Evolutionary conservation across 2,797 vertebrate species (phyloP).

Genomic region (Clarias platycephalus): DNA sequence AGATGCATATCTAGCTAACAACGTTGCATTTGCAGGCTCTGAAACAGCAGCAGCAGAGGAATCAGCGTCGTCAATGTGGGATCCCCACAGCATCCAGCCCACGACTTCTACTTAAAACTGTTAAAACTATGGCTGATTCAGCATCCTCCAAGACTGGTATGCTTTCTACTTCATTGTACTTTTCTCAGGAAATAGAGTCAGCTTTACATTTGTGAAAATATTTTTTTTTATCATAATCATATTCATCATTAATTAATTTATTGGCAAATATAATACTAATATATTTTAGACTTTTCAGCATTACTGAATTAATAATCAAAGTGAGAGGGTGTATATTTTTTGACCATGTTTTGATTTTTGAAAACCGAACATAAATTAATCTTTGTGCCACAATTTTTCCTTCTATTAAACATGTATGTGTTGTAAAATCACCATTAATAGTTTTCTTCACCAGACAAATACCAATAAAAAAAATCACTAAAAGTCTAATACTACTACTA

Average conservation of each 20-base stretch:
- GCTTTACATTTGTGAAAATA: not conserved
- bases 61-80: constrained; percentile 83
- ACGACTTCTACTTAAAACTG: constrained; percentile 85
- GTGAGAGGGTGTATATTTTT: too few relatives aligned
- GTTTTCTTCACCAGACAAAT: too few relatives aligned
- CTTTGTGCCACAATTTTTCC: too few relatives aligned
- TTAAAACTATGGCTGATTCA: constrained; percentile 80
- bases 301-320: too few relatives aligned
- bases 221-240: not conserved
- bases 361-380: too few relatives aligned
- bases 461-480: too few relatives aligned
- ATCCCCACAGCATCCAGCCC: constrained; percentile 80
- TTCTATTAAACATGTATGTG: too few relatives aligned
- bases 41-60: constrained; percentile 92
- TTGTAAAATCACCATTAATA: too few relatives aligned
- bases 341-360: too few relatives aligned
- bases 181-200: not conserved
- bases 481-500: too few relatives aligned
- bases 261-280: too few relatives aligned
- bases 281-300: too few relatives aligned
- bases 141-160: constrained; percentile 73
- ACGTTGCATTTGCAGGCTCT: constrained; percentile 76
- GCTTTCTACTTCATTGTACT: not conserved
- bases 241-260: not conserved
- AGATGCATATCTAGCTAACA: not conserved